phyloP scores from a whole-genome alignment of 2,797 vertebrate genomes.

The Etheostoma perlongum region DNA sequence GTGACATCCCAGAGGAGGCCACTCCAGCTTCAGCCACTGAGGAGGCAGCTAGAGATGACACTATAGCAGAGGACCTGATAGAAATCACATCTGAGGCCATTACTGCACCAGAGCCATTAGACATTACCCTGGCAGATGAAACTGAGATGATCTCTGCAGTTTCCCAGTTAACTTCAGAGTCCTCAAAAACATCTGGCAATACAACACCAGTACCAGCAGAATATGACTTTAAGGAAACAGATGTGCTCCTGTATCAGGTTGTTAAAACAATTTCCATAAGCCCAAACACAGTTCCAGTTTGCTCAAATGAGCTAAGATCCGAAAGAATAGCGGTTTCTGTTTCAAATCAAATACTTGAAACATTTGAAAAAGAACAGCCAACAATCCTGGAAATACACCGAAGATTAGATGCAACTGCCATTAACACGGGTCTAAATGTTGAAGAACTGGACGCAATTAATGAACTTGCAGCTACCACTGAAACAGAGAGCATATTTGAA shows the following conservation, averaged over 20 bases:
- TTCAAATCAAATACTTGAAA: constrained; percentile 50
- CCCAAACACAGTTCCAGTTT: constrained; percentile 51
- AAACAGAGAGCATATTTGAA: constrained; percentile 68
- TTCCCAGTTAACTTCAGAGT: constrained; percentile 89
- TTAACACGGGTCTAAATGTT: constrained; percentile 52
- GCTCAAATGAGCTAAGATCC: constrained; percentile 46
- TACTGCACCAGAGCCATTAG: constrained; percentile 86
- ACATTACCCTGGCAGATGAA: constrained; percentile 87
- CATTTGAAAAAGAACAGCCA: constrained; percentile 52
- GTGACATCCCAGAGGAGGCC: constrained; percentile 82
- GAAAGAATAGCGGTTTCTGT: constrained; percentile 58
- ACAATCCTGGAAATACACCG: constrained; percentile 62
- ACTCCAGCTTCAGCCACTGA: constrained; percentile 74
- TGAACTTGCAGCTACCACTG: constrained; percentile 44
- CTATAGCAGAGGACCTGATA: constrained; percentile 81
- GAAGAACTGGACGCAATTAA: constrained; percentile 59
- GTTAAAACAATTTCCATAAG: constrained; percentile 83
- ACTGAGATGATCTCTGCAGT: constrained; percentile 96
- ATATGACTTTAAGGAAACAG: constrained; percentile 76
- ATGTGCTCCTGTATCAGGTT: constrained; percentile 85
- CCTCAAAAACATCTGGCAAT: constrained; percentile 89
- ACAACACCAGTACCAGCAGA: constrained; percentile 88
- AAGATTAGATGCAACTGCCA: constrained; percentile 57
- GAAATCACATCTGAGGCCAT: constrained; percentile 89
- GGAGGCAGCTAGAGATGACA: constrained; percentile 80